Evolutionary conservation across 2,113 vertebrate species (phyloP).

Genomic region (Lycocorax pyrrhopterus): DNA sequence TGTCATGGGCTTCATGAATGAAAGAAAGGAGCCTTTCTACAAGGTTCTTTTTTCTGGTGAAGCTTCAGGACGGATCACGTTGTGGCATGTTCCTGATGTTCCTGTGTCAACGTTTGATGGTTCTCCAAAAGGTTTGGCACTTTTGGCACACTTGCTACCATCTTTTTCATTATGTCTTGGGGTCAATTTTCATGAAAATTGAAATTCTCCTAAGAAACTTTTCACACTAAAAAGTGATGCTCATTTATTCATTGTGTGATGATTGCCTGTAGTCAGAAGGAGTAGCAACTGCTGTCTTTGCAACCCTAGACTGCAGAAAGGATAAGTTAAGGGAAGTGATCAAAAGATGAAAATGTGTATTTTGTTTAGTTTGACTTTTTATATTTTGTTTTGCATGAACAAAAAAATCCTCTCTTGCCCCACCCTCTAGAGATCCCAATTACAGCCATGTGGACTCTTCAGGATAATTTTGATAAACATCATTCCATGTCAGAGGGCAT

Average conservation of each 20-base stretch:
- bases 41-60: slow-evolving; percentile 80
- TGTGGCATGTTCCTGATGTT: slow-evolving; percentile 82
- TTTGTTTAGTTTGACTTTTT: not conserved
- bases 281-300: not conserved
- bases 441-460: slow-evolving; percentile 67
- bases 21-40: slow-evolving; percentile 81
- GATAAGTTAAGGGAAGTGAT: not conserved
- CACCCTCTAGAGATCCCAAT: slow-evolving; percentile 68
- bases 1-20: slow-evolving; percentile 77
- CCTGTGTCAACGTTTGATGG: slow-evolving; percentile 74
- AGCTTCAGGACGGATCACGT: slow-evolving; percentile 71
- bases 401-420: not conserved
- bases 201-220: not conserved
- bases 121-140: slow-evolving; percentile 71
- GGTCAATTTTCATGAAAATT: not conserved
- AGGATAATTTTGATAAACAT: slow-evolving; percentile 71
- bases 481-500: slow-evolving; percentile 51
- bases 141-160: not conserved
- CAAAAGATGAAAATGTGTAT: not conserved
- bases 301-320: not conserved
- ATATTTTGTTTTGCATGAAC: not conserved
- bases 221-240: not conserved
- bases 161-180: not conserved
- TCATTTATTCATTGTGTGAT: not conserved
- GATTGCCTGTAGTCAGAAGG: not conserved